Conservation (phyloP, 2,888 invertebrate species). For the Melipona bicolor region DNA sequence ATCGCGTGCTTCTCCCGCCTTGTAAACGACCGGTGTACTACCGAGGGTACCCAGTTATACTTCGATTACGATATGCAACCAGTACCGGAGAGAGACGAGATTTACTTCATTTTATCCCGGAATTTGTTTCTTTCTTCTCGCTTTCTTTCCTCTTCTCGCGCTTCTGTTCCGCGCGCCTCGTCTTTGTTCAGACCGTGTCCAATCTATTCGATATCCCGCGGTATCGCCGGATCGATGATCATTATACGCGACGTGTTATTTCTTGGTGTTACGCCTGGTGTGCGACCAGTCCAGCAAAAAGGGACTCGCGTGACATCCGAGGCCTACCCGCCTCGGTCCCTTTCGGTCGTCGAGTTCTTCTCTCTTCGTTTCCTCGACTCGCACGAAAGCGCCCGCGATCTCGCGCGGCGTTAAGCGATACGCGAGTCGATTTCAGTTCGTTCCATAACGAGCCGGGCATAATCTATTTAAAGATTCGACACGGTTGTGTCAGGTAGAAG, state of each 20-base stretch:
- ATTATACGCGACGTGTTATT: constrained; percentile 53
- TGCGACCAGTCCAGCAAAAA: constrained; percentile 54
- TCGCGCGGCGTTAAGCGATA: constrained; percentile 7
- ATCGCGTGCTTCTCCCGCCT: constrained; percentile 30
- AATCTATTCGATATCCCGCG: constrained; percentile 30
- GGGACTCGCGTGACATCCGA: constrained; percentile 65
- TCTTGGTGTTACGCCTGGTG: constrained; percentile 48
- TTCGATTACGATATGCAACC: constrained; percentile 63
- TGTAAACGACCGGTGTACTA: neutral
- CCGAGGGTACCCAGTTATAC: constrained; percentile 13
- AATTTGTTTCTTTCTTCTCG: neutral
- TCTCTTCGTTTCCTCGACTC: neutral
- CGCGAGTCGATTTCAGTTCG: neutral
- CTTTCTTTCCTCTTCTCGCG: neutral
- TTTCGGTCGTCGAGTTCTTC: constrained; percentile 8
- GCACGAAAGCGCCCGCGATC: neutral
- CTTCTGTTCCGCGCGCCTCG: too few species aligned
- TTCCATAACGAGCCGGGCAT: constrained; percentile 4
- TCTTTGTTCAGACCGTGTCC: constrained; percentile 15
- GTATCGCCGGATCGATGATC: constrained; percentile 65
- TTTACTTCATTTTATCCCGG: too few species aligned
- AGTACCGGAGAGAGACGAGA: constrained; percentile 50
- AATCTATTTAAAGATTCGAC: constrained; percentile 19
- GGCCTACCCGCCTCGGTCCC: constrained; percentile 59
- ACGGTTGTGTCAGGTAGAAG: neutral